A percentile compares a stretch with the other conserved stretches of the same genome.
Conservation (phyloP, 37 sponge, comb jelly and placozoan genomes). For the Spongilla lacustris region DNA sequence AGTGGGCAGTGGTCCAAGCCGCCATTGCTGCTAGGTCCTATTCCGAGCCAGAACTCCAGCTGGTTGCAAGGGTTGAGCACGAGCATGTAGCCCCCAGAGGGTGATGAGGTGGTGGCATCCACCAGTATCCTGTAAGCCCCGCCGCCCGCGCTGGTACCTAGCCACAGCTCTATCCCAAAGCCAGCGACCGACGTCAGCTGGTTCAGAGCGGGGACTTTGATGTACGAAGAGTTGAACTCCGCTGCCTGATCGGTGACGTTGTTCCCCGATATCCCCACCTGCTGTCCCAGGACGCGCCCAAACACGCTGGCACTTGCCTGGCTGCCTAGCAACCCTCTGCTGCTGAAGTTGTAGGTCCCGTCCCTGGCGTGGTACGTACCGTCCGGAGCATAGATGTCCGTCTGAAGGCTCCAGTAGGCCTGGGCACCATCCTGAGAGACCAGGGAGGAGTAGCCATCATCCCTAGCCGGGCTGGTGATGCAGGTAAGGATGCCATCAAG, state of each 20-base stretch:
- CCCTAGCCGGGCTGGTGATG: constrained; percentile 43
- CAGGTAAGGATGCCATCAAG: constrained; percentile 41
- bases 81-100: constrained; percentile 53
- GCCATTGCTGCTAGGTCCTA: constrained; percentile 13
- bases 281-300: neutral
- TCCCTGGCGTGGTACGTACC: constrained; percentile 25
- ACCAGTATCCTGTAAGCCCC: constrained; percentile 8
- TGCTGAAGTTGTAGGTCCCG: constrained; percentile 3
- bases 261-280: constrained; percentile 62
- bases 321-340: constrained; percentile 22
- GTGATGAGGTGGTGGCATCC: neutral
- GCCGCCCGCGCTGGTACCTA: neutral
- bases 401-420: constrained; percentile 79
- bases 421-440: constrained; percentile 15
- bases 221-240: constrained; percentile 25
- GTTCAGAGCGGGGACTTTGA: constrained; percentile 29
- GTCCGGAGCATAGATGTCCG: constrained; percentile 7
- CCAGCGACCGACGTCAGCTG: constrained; percentile 13
- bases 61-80: constrained; percentile 77
- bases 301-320: constrained; percentile 14
- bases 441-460: constrained; percentile 84
- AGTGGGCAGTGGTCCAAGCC: neutral
- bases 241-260: constrained; percentile 48
- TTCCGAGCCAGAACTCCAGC: constrained; percentile 74
- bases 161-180: constrained; percentile 75